phyloP scores from a whole-genome alignment of 2,113 vertebrate species.

The Cyanistes caeruleus region DNA sequence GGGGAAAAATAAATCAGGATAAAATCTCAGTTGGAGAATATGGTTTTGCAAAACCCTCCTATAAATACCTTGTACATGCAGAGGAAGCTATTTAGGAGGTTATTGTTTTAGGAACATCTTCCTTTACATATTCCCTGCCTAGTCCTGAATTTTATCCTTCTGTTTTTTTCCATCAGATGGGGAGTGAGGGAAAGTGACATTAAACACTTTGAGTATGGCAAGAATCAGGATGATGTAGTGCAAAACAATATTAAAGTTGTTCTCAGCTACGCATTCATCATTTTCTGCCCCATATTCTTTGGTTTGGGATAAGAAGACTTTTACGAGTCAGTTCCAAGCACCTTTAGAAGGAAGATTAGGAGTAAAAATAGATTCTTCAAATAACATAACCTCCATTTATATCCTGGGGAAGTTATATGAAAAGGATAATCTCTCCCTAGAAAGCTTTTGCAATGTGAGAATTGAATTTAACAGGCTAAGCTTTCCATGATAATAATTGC shows the following conservation, averaged over 20 bases:
- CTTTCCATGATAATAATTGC: conserved; percentile 20
- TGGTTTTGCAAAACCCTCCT: background rate
- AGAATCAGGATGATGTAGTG: background rate
- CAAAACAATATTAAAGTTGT: background rate
- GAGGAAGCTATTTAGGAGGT: background rate
- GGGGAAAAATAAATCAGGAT: background rate
- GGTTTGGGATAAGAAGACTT: background rate
- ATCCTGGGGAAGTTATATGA: background rate
- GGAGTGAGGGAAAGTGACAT: background rate
- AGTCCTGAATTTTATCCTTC: background rate
- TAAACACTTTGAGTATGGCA: background rate
- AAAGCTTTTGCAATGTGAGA: conserved; percentile 14
- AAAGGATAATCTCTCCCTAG: conserved; percentile 4
- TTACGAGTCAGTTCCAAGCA: background rate
- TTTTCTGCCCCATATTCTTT: background rate
- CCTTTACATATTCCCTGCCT: background rate
- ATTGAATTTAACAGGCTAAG: conserved; percentile 46
- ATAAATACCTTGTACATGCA: background rate
- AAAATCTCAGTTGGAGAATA: background rate
- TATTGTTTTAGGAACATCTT: background rate
- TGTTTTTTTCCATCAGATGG: background rate
- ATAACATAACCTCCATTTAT: background rate
- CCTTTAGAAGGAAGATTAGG: background rate
- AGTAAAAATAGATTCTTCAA: conserved; percentile 13
- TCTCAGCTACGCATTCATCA: background rate